Evolutionary conservation across 2,113 vertebrate species (phyloP).

Genomic region (Egretta garzetta): DNA sequence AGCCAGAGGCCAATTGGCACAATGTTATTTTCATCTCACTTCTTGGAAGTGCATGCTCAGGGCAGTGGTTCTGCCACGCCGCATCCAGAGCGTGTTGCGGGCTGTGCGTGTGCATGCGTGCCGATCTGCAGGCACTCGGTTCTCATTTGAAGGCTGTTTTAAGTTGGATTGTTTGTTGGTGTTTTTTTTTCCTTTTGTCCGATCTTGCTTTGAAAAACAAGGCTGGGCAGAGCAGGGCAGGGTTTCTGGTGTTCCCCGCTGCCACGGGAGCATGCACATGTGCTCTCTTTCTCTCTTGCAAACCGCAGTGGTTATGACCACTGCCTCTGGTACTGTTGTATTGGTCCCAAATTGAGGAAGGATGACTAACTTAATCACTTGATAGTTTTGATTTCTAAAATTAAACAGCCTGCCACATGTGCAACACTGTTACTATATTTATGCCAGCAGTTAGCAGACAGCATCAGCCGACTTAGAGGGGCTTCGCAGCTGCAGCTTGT

Average conservation of each 20-base stretch:
- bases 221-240: not conserved
- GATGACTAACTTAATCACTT: slow-evolving; percentile 62
- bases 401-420: slow-evolving; percentile 70
- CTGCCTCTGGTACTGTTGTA: slow-evolving; percentile 57
- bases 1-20: not conserved
- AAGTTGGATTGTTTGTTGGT: not conserved
- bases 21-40: not conserved
- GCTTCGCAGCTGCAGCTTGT: not conserved
- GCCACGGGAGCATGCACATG: accelerated
- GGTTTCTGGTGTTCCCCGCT: not conserved
- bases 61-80: accelerated
- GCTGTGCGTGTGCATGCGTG: accelerated
- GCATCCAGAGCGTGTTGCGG: accelerated
- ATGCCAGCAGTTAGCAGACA: slow-evolving; percentile 41
- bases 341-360: slow-evolving; percentile 67
- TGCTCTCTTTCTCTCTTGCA: not conserved
- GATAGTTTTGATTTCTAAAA: slow-evolving; percentile 72
- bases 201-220: not conserved
- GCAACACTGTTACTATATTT: slow-evolving; percentile 48
- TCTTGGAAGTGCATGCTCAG: accelerated
- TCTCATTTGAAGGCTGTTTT: not conserved
- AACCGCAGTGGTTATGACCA: slow-evolving; percentile 55
- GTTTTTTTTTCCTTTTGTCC: not conserved
- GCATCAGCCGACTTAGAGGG: not conserved
- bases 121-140: not conserved